Conservation (phyloP, 2,113 vertebrate genomes). For the Serinus canaria region DNA sequence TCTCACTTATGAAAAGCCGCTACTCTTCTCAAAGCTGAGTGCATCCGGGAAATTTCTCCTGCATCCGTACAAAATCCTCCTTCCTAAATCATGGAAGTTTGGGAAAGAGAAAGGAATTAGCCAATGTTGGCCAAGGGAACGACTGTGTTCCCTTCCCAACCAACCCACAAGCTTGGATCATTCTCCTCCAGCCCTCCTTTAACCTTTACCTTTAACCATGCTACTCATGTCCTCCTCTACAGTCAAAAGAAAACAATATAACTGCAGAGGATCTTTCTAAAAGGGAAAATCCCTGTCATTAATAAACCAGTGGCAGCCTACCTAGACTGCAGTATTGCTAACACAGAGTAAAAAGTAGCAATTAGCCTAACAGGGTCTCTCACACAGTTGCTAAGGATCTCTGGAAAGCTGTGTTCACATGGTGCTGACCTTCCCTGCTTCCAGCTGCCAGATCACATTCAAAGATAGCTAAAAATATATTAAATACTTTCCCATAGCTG, state of each 20-base stretch:
- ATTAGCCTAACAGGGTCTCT: background rate
- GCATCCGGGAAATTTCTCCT: constrained; percentile 61
- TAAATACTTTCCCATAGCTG: constrained; percentile 67
- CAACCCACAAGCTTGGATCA: background rate
- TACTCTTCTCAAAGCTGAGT: constrained; percentile 78
- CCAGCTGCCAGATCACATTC: constrained; percentile 60
- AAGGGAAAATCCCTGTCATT: background rate
- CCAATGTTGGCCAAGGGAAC: background rate
- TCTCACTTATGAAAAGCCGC: constrained; percentile 86
- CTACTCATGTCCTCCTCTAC: background rate
- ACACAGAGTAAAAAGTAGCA: background rate
- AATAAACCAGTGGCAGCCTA: background rate
- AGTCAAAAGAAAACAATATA: background rate
- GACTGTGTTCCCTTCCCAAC: background rate
- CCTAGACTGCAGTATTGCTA: background rate
- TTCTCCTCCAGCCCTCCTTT: background rate
- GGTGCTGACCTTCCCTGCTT: constrained; percentile 17
- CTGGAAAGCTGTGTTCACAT: constrained; percentile 25
- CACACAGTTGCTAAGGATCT: constrained; percentile 12
- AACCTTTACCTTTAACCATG: background rate
- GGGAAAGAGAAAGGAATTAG: constrained; percentile 44
- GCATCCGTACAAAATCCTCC: constrained; percentile 66
- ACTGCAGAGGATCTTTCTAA: background rate
- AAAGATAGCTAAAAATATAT: constrained; percentile 66
- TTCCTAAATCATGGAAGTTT: constrained; percentile 67